Base-by-base conservation (phyloP, 2,113 vertebrate genomes). In the Thunnus thynnus region DNA sequence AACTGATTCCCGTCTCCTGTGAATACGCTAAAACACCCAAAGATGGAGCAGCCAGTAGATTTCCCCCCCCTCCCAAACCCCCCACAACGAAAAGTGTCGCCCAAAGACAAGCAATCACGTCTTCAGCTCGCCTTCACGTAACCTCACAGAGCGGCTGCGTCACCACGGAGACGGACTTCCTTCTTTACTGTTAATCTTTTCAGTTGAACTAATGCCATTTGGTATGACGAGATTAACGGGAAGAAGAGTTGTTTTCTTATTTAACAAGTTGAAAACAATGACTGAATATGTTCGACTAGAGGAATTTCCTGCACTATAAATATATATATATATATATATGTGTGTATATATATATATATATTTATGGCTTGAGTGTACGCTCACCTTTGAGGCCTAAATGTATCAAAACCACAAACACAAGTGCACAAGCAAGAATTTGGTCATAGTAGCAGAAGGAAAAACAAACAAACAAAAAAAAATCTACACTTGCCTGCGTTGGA, bases 1-100 rank as follows among this genome's bases (percentile, higher is more conserved):
- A 86, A 88, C 76, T 22, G 56, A 76, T 82, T 79, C 51, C 41
- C 51, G 3, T 72, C 68, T 82, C 80, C 85, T 78, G 74, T 82
- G 76, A 92, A 78, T 48, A 63, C 17, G 46, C 76, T 78, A 67
- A 72, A 30, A 20, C 76, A 27, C 17, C 88, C 87, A 88, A 91
- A 89, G 86, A 83, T 54, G 32, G 63, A 79, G 57, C 51, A 69
- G 70, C 65, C 55, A 18, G 47, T 57, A 72, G 68, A 73, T 69
- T 69, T 48, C 12, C 22, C 22, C 22, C 22, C 22, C 22, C 22
- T 22, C 22, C n/a, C n/a, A n/a, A 22, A 22, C 1, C 22, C 22
- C 63, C 5, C 5, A 8, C 32, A 57, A 79, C 22, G n/a, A 68
- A 63, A 32, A 41, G 18, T 0, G 22, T 8, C 30, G 64, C 80